Base-by-base conservation (phyloP, 2,888 invertebrate species). In the Phania funesta region DNA sequence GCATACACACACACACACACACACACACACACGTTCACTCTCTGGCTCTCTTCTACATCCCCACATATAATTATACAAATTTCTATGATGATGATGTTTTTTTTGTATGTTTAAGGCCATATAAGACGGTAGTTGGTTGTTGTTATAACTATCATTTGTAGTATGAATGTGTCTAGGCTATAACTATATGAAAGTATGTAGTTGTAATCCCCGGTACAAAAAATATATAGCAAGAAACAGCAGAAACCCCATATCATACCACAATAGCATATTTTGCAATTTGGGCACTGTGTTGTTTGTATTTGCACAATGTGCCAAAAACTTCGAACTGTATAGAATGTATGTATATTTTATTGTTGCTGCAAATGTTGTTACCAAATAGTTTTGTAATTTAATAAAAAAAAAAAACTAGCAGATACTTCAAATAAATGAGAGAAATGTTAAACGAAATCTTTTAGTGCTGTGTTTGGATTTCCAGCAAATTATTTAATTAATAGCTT, bases 251-350 rank as follows among this genome's bases (percentile, higher is more conserved):
- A 64, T 62, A 71, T 68, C 81, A 74, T 65, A 78, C 82, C 78
- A 78, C 78, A 82, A 78, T 52, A 73, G 78, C 82, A 82, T 75
- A 82, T 82, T 82, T 82, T 78, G 77, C 70, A 82, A 78, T 82
- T 82, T 80, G 76, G 65, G 64, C 80, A 80, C 76, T 73, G 76
- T 83, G 80, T 73, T 80, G 83, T 84, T 83, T 64, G 83, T 84
- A 83, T 85, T 80, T 85, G 58, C 73, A 70, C 68, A 75, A 82
- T 82, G 74, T 86, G 87, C 87, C 87, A 86, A 87, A 88, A 88
- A 89, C 84, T 88, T 89, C 88, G 88, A 88, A 89, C 87, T 88
- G 89, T 88, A 88, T 88, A 89, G 87, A 89, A 88, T 87, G 86
- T 88, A 86, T 13, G 26, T 56, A 65, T 16, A 4, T 9, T n/a